These are phyloP conservation scores for Tympanoctomys barrerae DNA, from an alignment of 2,797 vertebrate species.

Conservation along the genomic window DNA sequence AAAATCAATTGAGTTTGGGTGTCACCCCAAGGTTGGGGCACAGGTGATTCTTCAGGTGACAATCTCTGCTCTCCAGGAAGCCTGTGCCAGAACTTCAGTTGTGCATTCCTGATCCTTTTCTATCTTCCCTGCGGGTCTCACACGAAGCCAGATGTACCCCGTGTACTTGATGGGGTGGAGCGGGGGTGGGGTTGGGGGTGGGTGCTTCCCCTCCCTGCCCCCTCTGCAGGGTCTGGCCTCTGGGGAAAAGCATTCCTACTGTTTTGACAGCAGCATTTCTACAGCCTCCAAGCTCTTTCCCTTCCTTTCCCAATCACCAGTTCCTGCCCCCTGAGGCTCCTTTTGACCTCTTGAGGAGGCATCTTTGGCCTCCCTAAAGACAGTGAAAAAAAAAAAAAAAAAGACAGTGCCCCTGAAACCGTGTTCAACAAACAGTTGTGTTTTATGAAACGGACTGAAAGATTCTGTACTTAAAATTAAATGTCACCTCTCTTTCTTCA, in stretches of 20 bases:
- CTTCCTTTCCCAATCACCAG: background rate
- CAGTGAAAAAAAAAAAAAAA: background rate
- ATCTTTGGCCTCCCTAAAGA: background rate
- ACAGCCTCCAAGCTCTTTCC: background rate
- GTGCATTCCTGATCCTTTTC: background rate
- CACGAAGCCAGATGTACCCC: background rate
- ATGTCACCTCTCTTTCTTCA: background rate
- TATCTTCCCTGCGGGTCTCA: background rate
- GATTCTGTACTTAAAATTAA: slow-evolving; percentile 19
- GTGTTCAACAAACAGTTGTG: background rate
- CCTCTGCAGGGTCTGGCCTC: background rate
- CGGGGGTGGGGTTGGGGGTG: background rate
- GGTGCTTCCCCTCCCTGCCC: background rate
- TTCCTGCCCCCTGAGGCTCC: background rate
- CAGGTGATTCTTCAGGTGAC: background rate
- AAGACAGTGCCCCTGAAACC: background rate
- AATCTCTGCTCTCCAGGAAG: background rate
- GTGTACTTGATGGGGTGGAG: background rate
- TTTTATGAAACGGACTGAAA: background rate
- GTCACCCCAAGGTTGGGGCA: accelerated
- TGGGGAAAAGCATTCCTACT: background rate
- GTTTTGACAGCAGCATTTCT: background rate
- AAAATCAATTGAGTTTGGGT: background rate
- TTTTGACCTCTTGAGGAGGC: background rate
- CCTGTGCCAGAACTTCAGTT: background rate